These are phyloP conservation scores for Odontocolon sp. DNA, from an alignment of 2,888 invertebrate species.

Conservation along the genomic window DNA sequence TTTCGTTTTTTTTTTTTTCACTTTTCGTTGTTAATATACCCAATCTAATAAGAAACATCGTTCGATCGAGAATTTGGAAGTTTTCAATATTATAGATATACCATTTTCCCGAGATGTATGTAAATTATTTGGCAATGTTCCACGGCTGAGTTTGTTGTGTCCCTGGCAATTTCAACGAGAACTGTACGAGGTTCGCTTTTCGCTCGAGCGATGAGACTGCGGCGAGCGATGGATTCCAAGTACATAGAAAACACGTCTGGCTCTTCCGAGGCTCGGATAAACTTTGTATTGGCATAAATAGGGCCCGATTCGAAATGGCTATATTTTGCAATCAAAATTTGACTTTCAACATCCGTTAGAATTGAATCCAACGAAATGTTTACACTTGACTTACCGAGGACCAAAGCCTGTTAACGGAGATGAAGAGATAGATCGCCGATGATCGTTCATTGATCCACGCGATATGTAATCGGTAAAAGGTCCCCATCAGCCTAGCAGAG, in stretches of 20 bases:
- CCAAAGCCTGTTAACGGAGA: too few species aligned
- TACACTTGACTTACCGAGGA: neutral
- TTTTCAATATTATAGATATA: neutral
- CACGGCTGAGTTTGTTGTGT: constrained; percentile 2
- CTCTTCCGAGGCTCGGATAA: neutral
- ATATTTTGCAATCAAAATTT: too few species aligned
- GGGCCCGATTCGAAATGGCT: too few species aligned
- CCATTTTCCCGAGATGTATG: constrained; percentile 11
- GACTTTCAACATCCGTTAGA: too few species aligned
- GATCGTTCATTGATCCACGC: constrained; percentile 60
- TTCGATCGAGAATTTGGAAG: neutral
- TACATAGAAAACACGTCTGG: neutral
- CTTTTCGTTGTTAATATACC: neutral
- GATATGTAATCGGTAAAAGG: constrained; percentile 64
- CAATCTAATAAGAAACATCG: neutral
- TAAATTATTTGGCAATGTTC: constrained; percentile 47
- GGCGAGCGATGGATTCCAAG: neutral
- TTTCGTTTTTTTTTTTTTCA: too few species aligned
- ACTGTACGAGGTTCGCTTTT: neutral
- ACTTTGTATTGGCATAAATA: neutral
- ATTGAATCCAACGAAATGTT: neutral
- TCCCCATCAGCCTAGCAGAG: constrained; percentile 9
- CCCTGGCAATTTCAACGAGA: constrained; percentile 22
- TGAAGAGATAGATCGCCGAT: constrained; percentile 24
- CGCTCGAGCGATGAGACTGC: neutral